Conservation (phyloP, 1,140 invertebrate species). For the Pseudomyrmex cubaensis region DNA sequence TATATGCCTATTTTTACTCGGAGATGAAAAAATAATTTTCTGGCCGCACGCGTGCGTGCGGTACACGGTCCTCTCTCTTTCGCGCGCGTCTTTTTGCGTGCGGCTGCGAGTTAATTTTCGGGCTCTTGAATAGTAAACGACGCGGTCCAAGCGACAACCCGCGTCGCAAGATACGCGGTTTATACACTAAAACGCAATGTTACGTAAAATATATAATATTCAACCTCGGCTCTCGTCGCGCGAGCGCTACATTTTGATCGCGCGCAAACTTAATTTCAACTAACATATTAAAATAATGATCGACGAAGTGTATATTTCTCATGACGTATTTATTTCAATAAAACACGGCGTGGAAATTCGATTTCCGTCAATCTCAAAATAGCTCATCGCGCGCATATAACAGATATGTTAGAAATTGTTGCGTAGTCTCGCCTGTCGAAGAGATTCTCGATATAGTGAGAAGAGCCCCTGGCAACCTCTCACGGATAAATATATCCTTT, state of each 20-base stretch:
- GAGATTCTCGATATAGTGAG: slow-evolving; percentile 22
- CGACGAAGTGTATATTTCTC: slow-evolving; percentile 10
- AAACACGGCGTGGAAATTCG: slow-evolving; percentile 31
- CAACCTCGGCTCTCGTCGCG: not conserved
- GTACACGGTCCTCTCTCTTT: not conserved
- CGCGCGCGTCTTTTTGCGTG: slow-evolving; percentile 44
- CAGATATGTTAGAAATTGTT: slow-evolving; percentile 42
- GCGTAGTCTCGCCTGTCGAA: slow-evolving; percentile 8
- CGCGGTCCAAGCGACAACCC: slow-evolving; percentile 20
- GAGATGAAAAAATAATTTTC: slow-evolving; percentile 60
- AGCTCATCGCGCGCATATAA: slow-evolving; percentile 10
- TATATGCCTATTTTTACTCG: slow-evolving; percentile 54
- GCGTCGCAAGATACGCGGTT: slow-evolving; percentile 53
- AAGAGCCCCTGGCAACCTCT: slow-evolving; percentile 6
- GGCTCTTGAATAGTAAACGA: slow-evolving; percentile 59
- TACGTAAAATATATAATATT: not conserved
- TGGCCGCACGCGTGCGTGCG: not conserved
- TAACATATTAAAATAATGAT: slow-evolving; percentile 30
- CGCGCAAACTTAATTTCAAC: slow-evolving; percentile 28
- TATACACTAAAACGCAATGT: slow-evolving; percentile 4
- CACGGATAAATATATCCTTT: slow-evolving; percentile 49
- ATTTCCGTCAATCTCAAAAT: slow-evolving; percentile 52
- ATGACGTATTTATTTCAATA: slow-evolving; percentile 49
- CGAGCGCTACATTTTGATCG: too few species aligned
- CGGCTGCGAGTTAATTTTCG: slow-evolving; percentile 52